A percentile compares a stretch with the other conserved stretches of the same genome.
Evolutionary conservation across 2,113 vertebrate species (phyloP).

Genomic region (Chaetura pelagica): DNA sequence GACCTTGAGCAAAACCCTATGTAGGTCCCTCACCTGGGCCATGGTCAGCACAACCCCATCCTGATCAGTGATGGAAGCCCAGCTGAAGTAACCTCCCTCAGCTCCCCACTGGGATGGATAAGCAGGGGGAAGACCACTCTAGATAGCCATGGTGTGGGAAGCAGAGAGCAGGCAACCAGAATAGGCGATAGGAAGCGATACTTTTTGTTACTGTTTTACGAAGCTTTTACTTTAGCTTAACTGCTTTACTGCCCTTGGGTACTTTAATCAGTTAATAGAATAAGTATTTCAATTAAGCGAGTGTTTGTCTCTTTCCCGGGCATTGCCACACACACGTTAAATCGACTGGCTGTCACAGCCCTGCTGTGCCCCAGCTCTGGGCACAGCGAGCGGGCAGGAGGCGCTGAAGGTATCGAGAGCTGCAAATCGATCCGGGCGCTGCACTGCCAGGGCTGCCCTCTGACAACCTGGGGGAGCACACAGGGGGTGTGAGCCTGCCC

Average conservation of each 20-base stretch:
- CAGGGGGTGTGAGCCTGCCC: not conserved
- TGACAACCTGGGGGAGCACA: not conserved
- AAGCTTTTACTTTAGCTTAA: not conserved
- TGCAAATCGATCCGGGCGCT: fast-evolving
- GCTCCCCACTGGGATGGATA: not conserved
- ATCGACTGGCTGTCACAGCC: fast-evolving
- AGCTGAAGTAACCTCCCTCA: not conserved
- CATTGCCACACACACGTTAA: fast-evolving
- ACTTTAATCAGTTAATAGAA: not conserved
- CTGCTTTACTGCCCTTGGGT: not conserved
- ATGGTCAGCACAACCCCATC: not conserved
- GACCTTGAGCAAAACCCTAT: not conserved
- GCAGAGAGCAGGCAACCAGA: not conserved
- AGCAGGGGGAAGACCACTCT: not conserved
- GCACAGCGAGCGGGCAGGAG: fast-evolving
- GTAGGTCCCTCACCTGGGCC: not conserved
- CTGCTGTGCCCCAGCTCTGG: fast-evolving
- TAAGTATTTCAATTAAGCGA: not conserved
- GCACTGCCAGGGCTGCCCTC: not conserved
- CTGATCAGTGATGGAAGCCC: fast-evolving
- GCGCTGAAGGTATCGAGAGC: not conserved
- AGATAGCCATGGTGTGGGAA: fast-evolving
- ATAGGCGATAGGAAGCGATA: not conserved
- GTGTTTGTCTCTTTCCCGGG: not conserved
- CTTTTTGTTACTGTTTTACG: not conserved